A percentile compares a stretch with the other conserved stretches of the same genome.
Evolutionary conservation across 2,888 invertebrate species (phyloP).

Genomic region (Tribolium freemani): DNA sequence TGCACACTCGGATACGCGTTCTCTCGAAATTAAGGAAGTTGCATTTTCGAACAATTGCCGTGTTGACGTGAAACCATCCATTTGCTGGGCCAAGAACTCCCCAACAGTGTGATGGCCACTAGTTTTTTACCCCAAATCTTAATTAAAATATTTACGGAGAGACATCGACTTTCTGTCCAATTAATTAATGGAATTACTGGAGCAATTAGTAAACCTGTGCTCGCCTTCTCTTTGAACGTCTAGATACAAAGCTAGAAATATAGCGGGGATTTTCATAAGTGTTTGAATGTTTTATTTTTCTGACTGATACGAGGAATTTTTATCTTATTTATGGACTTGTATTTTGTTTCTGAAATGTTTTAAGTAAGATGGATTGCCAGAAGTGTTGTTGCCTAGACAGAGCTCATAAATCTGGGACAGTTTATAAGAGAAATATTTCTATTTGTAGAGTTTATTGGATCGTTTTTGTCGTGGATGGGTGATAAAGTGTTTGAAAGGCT

Average conservation of each 20-base stretch:
- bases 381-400: background rate
- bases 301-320: background rate
- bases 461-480: background rate
- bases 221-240: background rate
- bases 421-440: background rate
- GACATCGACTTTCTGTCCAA: background rate
- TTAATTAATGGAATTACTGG: background rate
- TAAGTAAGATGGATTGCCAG: background rate
- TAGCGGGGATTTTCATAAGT: background rate
- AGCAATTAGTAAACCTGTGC: background rate
- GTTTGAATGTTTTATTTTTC: background rate
- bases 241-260: background rate
- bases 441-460: background rate
- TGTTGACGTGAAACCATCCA: conserved; percentile 3
- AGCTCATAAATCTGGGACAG: background rate
- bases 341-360: background rate
- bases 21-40: conserved; percentile 15
- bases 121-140: background rate
- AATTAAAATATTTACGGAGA: background rate
- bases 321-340: background rate
- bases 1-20: conserved; percentile 20
- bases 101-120: background rate
- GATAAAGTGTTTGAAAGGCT: background rate
- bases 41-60: conserved; percentile 20
- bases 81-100: conserved; percentile 1